These are phyloP conservation scores for Anomalospiza imberbis DNA, from an alignment of 2,797 vertebrate species.

Conservation along the genomic window DNA sequence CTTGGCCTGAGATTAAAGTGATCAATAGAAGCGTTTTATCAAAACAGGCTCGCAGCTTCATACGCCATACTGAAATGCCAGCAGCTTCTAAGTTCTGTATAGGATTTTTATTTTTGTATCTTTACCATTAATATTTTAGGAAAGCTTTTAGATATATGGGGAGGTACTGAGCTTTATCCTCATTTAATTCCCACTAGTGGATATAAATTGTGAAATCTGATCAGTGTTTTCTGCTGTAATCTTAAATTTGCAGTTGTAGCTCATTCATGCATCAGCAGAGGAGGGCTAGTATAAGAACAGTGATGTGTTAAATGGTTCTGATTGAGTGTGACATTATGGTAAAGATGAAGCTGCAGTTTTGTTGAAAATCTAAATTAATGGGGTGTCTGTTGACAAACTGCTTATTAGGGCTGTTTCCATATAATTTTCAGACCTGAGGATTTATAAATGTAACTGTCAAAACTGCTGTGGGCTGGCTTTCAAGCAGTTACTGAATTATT, in stretches of 20 bases:
- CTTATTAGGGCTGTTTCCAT: not conserved
- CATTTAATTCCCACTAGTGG: not conserved
- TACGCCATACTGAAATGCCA: not conserved
- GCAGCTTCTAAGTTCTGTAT: not conserved
- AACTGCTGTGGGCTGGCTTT: not conserved
- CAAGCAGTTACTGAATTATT: not conserved
- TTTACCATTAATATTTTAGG: not conserved
- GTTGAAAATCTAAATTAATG: conserved; percentile 4
- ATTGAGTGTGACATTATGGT: not conserved
- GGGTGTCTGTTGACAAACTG: not conserved
- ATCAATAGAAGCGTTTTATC: not conserved
- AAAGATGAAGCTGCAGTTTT: not conserved
- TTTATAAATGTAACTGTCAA: not conserved
- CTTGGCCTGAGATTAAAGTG: not conserved
- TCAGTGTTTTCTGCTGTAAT: not conserved
- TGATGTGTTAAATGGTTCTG: not conserved
- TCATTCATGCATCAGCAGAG: not conserved
- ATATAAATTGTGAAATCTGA: not conserved
- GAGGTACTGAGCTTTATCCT: not conserved
- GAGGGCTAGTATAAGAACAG: not conserved
- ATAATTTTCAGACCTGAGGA: not conserved
- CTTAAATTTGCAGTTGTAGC: not conserved
- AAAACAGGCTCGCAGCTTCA: not conserved
- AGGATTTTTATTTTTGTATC: not conserved
- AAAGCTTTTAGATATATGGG: not conserved